A percentile compares a stretch with the other conserved stretches of the same genome.
These are phyloP conservation scores for Hephaestus fuliginosus DNA, from an alignment of 2,797 vertebrate species.

Conservation along the genomic window DNA sequence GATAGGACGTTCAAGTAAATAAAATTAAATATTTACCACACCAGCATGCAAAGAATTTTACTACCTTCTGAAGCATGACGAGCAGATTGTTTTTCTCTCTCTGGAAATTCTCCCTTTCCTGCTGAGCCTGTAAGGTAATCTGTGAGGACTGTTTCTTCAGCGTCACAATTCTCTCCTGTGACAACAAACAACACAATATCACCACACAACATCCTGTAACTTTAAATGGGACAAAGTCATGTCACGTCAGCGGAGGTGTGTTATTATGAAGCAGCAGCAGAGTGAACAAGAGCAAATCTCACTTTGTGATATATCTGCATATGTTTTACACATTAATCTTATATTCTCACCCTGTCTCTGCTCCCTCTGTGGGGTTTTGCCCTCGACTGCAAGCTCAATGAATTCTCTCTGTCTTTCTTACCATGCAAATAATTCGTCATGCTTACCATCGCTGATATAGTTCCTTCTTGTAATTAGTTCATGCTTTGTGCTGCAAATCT, in stretches of 20 bases:
- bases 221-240: neutral
- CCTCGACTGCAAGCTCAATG: neutral
- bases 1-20: constrained; percentile 20
- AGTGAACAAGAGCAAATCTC: neutral
- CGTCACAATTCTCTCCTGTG: constrained; percentile 92
- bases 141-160: constrained; percentile 94
- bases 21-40: neutral
- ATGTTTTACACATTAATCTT: neutral
- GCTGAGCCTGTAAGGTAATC: constrained; percentile 85
- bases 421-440: constrained; percentile 33
- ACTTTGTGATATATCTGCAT: neutral
- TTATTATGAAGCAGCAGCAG: constrained; percentile 29
- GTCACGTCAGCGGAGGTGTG: constrained; percentile 9
- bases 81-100: constrained; percentile 87
- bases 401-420: neutral
- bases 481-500: constrained; percentile 64
- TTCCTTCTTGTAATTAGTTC: constrained; percentile 58
- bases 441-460: constrained; percentile 58
- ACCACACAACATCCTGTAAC: neutral
- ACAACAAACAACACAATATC: constrained; percentile 16
- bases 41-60: neutral
- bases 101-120: constrained; percentile 86
- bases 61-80: constrained; percentile 86
- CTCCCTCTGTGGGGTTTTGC: neutral
- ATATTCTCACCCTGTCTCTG: neutral